Conservation (phyloP, 2,888 invertebrate genomes). For the Cataglyphis cursor region DNA sequence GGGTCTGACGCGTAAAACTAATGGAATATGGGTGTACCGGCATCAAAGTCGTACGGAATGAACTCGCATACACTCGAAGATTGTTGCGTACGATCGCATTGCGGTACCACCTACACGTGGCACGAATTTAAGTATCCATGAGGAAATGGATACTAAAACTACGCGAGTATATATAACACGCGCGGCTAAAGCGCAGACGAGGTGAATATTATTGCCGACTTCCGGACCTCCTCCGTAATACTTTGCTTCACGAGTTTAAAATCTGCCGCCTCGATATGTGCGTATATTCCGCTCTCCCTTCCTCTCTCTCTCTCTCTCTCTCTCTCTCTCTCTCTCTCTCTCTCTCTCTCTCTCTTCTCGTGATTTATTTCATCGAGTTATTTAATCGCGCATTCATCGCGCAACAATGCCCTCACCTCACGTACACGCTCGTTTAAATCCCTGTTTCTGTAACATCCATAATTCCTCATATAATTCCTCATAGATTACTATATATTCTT, state of each 20-base stretch:
- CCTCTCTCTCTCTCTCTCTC: neutral
- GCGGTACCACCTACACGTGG: constrained; percentile 7
- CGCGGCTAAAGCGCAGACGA: constrained; percentile 37
- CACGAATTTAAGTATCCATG: constrained; percentile 61
- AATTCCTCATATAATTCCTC: constrained; percentile 45
- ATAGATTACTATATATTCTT: constrained; percentile 14
- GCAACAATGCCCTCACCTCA: constrained; percentile 19
- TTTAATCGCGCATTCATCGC: constrained; percentile 43
- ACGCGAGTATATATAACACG: neutral
- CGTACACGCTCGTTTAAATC: constrained; percentile 21
- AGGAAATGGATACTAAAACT: constrained; percentile 52
- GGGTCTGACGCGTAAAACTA: constrained; percentile 68
- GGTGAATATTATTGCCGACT: constrained; percentile 59
- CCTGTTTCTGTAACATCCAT: constrained; percentile 12
- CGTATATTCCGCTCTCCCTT: neutral
- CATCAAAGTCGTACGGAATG: constrained; percentile 57
- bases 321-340: too few relatives aligned
- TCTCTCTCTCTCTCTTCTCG: neutral
- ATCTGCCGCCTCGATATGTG: constrained; percentile 20
- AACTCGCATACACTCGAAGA: constrained; percentile 15
- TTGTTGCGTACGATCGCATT: constrained; percentile 17
- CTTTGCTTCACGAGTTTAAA: constrained; percentile 35
- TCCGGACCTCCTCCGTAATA: constrained; percentile 37
- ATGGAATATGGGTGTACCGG: constrained; percentile 71
- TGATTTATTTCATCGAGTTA: constrained; percentile 43